Evolutionary conservation across 2,888 invertebrate species (phyloP).

Genomic region (Euproctis similis): DNA sequence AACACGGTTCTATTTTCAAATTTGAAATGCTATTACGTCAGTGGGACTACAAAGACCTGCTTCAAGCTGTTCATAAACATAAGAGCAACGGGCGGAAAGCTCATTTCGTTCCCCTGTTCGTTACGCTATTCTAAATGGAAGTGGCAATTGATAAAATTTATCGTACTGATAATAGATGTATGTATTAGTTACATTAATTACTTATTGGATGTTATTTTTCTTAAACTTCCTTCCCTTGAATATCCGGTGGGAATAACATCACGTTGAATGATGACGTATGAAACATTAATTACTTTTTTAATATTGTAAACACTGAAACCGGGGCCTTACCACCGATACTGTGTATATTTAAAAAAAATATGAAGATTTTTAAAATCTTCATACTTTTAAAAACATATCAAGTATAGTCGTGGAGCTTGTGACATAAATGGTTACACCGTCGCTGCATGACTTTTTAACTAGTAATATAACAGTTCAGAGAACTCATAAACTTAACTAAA

Average conservation of each 20-base stretch:
- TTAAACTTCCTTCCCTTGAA: conserved; percentile 12
- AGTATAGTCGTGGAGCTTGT: too few species aligned
- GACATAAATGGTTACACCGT: too few species aligned
- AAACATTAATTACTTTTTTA: too few species aligned
- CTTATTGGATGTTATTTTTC: conserved; percentile 12
- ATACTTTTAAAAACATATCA: too few species aligned
- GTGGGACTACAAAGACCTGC: conserved; percentile 45
- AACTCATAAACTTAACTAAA: conserved; percentile 13
- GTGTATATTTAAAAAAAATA: too few species aligned
- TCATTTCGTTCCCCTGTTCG: conserved; percentile 28
- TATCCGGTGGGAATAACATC: conserved; percentile 11
- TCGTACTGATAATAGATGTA: conserved; percentile 11
- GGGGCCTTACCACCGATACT: too few species aligned
- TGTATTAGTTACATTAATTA: conserved; percentile 2
- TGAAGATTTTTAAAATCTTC: too few species aligned
- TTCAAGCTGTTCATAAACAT: conserved; percentile 43
- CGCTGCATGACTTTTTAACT: too few species aligned
- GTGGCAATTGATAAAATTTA: conserved; percentile 21
- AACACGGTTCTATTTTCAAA: conserved; percentile 52
- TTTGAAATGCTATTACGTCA: conserved; percentile 54
- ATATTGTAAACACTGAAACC: too few species aligned
- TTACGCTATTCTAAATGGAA: conserved; percentile 20
- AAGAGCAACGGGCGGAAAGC: conserved; percentile 41
- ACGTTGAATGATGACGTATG: too few species aligned
- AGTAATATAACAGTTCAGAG: too few species aligned